phyloP scores from a whole-genome alignment of 2,797 vertebrate genomes.

The Pipistrellus kuhlii region DNA sequence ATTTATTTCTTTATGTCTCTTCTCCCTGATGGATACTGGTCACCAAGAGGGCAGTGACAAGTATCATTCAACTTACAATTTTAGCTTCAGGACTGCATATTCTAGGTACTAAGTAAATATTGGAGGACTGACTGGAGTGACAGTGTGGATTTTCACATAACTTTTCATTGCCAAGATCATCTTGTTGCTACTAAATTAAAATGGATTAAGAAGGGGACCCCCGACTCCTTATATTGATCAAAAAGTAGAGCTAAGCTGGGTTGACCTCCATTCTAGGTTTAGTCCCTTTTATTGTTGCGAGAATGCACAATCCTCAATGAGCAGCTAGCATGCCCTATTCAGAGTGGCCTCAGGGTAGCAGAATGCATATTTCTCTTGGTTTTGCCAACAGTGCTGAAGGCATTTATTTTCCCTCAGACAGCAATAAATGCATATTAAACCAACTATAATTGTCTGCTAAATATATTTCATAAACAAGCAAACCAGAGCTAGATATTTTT shows the following conservation, averaged over 20 bases:
- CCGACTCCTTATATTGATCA: neutral
- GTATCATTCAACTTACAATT: neutral
- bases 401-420: constrained; percentile 68
- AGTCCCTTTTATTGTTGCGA: constrained; percentile 16
- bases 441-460: constrained; percentile 76
- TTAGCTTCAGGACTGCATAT: neutral
- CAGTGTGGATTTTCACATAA: constrained; percentile 21
- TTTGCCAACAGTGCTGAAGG: constrained; percentile 67
- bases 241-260: neutral
- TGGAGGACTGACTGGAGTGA: neutral
- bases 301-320: constrained; percentile 24
- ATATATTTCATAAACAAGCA: constrained; percentile 80
- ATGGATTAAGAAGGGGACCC: neutral
- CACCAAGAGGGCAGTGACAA: neutral
- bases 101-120: constrained; percentile 20
- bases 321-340: constrained; percentile 54
- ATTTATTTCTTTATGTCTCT: neutral
- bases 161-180: neutral
- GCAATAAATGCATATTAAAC: constrained; percentile 77
- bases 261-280: neutral
- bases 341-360: constrained; percentile 7
- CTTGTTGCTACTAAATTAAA: constrained; percentile 43
- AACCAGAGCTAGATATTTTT: constrained; percentile 71
- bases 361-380: constrained; percentile 54
- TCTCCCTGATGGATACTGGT: neutral